These are phyloP conservation scores for Heliothis peltigera DNA, from an alignment of 2,888 invertebrate species.

Conservation along the genomic window DNA sequence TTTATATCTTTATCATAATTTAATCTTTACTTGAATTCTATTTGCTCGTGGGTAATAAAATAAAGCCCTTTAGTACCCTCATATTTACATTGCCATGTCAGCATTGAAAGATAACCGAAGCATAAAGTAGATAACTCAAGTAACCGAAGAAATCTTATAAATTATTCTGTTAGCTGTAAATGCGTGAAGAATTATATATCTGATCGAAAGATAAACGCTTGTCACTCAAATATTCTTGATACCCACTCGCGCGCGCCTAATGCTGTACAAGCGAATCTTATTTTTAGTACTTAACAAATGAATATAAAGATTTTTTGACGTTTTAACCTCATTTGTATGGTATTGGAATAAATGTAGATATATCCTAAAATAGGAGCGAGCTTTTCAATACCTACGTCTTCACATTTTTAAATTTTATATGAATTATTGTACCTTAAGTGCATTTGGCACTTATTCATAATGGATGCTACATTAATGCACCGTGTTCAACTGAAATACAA, in stretches of 20 bases:
- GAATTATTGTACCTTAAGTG: too few species aligned
- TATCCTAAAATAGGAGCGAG: too few species aligned
- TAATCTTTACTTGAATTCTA: constrained; percentile 4
- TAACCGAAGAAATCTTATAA: constrained; percentile 23
- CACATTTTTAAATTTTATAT: too few species aligned
- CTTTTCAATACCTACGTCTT: too few species aligned
- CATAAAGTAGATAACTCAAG: constrained; percentile 2
- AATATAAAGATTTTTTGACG: not conserved
- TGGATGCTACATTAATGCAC: too few species aligned
- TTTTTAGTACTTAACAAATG: constrained; percentile 25
- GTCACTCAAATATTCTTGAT: constrained; percentile 25
- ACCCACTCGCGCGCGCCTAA: constrained; percentile 4
- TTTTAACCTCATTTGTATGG: too few species aligned
- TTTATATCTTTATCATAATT: not conserved
- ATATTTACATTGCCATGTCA: constrained; percentile 15
- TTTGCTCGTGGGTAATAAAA: constrained; percentile 9
- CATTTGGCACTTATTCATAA: too few species aligned
- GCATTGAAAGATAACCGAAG: constrained; percentile 12
- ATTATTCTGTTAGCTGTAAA: constrained; percentile 16
- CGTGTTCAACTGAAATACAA: too few species aligned
- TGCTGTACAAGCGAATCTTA: constrained; percentile 3
- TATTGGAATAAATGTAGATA: too few species aligned
- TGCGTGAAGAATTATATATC: constrained; percentile 21
- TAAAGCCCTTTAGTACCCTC: constrained; percentile 6
- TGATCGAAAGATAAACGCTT: constrained; percentile 36